phyloP scores from a whole-genome alignment of 2,797 vertebrate genomes.

The Miichthys miiuy region DNA sequence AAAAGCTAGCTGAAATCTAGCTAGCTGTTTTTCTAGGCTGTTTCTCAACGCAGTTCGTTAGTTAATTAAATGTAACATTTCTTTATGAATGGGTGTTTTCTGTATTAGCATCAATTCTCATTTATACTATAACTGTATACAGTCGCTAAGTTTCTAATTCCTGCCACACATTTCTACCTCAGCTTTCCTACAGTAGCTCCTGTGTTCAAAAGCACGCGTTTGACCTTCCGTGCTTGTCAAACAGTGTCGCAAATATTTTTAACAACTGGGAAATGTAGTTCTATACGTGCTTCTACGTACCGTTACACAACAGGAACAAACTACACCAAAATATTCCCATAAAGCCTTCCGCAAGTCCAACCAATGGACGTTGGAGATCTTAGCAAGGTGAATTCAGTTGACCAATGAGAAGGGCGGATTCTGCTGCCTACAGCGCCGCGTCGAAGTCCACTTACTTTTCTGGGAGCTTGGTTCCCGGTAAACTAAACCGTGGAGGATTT shows the following conservation, averaged over 20 bases:
- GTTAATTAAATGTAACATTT: constrained; percentile 1
- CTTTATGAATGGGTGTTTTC: neutral
- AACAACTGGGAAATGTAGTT: constrained; percentile 78
- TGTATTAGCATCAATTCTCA: neutral
- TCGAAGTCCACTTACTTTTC: constrained; percentile 80
- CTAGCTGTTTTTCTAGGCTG: constrained; percentile 15
- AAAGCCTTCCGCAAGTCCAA: constrained; percentile 58
- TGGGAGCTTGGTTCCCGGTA: constrained; percentile 74
- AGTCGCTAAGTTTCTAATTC: neutral
- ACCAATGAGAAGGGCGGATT: constrained; percentile 75
- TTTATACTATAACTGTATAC: neutral
- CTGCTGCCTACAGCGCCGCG: constrained; percentile 66
- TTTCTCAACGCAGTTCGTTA: constrained; percentile 6
- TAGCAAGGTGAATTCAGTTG: constrained; percentile 14
- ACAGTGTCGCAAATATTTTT: neutral
- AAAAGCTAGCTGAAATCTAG: constrained; percentile 35
- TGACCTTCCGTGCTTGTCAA: constrained; percentile 78
- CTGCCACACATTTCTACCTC: neutral
- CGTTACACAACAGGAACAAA: constrained; percentile 44
- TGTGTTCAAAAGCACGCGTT: constrained; percentile 67
- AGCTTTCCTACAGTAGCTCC: constrained; percentile 11
- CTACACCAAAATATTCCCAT: constrained; percentile 72
- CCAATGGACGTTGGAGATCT: constrained; percentile 75
- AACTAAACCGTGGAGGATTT: constrained; percentile 67
- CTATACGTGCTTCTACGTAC: fast-evolving